Conservation (phyloP, 2,113 vertebrate species). For the Hydrolagus affinis region DNA sequence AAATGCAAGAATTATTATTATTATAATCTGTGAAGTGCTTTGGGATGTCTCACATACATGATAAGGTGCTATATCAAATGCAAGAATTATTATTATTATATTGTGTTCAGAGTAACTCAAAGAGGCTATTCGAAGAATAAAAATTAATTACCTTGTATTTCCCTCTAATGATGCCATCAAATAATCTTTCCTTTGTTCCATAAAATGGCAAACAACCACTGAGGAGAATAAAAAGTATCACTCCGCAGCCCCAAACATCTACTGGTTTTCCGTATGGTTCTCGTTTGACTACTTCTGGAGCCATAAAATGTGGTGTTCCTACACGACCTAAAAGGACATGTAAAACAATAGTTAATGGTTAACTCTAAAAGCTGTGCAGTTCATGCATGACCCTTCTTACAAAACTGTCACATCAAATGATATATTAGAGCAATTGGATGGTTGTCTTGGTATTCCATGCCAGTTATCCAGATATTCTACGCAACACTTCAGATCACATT, state of each 20-base stretch:
- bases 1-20: too few species aligned
- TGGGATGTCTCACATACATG: too few species aligned
- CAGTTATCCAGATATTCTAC: too few species aligned
- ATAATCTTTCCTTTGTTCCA: constrained; percentile 95
- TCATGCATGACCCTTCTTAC: too few species aligned
- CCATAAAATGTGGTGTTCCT: constrained; percentile 98
- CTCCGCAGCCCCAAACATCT: constrained; percentile 96
- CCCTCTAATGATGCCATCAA: constrained; percentile 97
- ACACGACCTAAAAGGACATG: constrained; percentile 70
- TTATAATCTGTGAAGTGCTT: too few species aligned
- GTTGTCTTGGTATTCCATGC: too few species aligned
- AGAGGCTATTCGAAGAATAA: neutral
- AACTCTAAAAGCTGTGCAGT: neutral
- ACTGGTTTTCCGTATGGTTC: constrained; percentile 97
- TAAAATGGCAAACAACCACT: constrained; percentile 97
- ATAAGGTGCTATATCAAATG: too few species aligned
- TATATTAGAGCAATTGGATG: too few species aligned
- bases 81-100: too few species aligned
- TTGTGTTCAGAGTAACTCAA: neutral
- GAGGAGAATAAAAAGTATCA: constrained; percentile 96
- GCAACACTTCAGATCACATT: too few species aligned
- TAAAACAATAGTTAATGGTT: neutral
- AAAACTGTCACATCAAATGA: too few species aligned
- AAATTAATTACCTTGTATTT: constrained; percentile 84
- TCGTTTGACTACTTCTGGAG: constrained; percentile 95